Evolutionary conservation across 2,113 vertebrate genomes (phyloP), one percentile per base, ranked within the genome.

Genomic region (Limnothrissa miodon): DNA sequence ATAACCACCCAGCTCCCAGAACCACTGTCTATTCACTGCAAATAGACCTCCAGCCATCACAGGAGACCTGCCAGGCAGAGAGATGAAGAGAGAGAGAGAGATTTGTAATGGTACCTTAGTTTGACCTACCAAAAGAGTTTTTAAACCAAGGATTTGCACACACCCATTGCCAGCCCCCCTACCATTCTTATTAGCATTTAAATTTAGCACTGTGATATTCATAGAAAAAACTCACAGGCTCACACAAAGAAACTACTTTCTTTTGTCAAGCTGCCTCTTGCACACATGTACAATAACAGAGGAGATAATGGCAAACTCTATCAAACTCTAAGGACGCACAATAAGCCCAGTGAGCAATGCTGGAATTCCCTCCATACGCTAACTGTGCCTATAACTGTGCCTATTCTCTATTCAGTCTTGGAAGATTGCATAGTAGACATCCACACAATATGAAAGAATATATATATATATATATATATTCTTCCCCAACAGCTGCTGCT

Each of bases 41-140:
- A 97, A 97, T 0, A 97, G 93, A 83, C 96, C 96, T 83, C 96
- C 96, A 70, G 96, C 96, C 96, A 97, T 97, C 44, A 97, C 96
- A 78, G 96, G 96, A 84, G 96, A 97, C 93, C 96, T 97, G 92
- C 89, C 23, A 78, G 89, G 82, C 53, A n/a, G 46, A 46, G 7
- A 84, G 21, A 84, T 1, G 29, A 29, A 80, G 29, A 80, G 25
- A 46, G 13, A 11, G 25, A 51, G 45, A 29, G 59, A 25, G 25
- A 66, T 29, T 25, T 29, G n/a, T 66, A 29, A 29, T 33, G 25
- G 11, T 33, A 66, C 51, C 21, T 5, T 56, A 21, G 0, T 56
- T 66, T 13, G 13, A 66, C 25, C 33, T 66, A 10, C 59, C 29
- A 4, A 33, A 2, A 66, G 29, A 29, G 59, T 11, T 33, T 33